Conservation (phyloP, 2,797 vertebrate genomes). For the Anabas testudineus region DNA sequence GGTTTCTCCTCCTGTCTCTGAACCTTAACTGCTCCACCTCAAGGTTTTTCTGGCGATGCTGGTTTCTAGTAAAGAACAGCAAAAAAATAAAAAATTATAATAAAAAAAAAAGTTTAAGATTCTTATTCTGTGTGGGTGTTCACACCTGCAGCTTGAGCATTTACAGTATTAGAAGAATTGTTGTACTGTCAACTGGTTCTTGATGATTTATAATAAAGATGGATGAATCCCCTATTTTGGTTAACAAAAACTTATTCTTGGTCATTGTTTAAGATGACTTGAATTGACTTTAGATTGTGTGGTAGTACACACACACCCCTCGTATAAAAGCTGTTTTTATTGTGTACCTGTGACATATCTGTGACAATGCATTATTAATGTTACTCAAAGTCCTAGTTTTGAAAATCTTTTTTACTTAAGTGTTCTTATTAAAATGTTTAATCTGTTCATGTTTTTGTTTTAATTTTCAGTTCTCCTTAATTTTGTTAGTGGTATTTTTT, state of each 20-base stretch:
- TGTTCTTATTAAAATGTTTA: constrained; percentile 85
- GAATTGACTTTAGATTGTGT: constrained; percentile 68
- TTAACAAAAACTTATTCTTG: constrained; percentile 77
- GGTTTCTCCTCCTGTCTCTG: constrained; percentile 39
- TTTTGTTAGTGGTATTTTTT: constrained; percentile 22
- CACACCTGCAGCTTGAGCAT: constrained; percentile 66
- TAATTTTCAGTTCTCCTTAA: constrained; percentile 52
- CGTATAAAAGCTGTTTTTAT: constrained; percentile 79
- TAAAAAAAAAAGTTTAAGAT: constrained; percentile 50
- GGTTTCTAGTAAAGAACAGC: constrained; percentile 55
- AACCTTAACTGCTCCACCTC: constrained; percentile 48
- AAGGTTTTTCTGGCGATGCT: constrained; percentile 61
- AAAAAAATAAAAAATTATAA: constrained; percentile 15
- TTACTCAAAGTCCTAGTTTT: constrained; percentile 84
- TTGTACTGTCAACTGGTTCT: constrained; percentile 78
- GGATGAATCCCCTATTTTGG: constrained; percentile 77
- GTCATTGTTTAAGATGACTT: constrained; percentile 84
- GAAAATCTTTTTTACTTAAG: constrained; percentile 77
- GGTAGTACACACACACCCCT: constrained; percentile 54
- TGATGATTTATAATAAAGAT: constrained; percentile 82
- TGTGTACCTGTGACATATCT: constrained; percentile 81
- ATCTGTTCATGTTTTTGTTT: constrained; percentile 77
- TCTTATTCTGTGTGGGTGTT: constrained; percentile 62
- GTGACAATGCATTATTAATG: constrained; percentile 85
- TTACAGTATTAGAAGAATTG: constrained; percentile 79